Percentiles rank a stretch among this genome's conserved stretches.
Evolutionary conservation across 2,888 invertebrate genomes (phyloP).

Genomic region (Pristionchus entomophagus): DNA sequence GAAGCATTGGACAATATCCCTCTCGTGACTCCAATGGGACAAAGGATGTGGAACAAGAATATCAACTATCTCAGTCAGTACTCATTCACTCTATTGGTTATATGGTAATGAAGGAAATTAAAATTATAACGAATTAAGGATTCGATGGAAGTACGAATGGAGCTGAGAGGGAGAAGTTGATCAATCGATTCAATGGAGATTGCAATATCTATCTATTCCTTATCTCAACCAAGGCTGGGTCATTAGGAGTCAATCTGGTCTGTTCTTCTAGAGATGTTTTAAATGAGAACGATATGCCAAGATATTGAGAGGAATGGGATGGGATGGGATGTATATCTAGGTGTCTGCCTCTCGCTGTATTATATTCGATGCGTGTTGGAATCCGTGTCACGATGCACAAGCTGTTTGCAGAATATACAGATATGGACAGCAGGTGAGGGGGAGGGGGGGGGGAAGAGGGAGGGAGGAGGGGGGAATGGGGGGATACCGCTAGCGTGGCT

Average conservation of each 20-base stretch:
- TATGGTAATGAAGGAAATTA: too few species aligned
- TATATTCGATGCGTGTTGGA: constrained; percentile 98
- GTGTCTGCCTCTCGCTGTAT: constrained; percentile 92
- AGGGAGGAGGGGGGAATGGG: too few species aligned
- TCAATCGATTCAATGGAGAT: constrained; percentile 94
- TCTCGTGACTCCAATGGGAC: constrained; percentile 77
- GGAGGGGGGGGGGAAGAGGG: background rate
- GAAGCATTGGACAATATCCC: constrained; percentile 87
- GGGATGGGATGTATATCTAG: constrained; percentile 45
- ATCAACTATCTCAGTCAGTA: constrained; percentile 91
- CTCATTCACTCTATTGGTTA: background rate
- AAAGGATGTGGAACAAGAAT: constrained; percentile 85
- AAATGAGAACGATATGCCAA: background rate
- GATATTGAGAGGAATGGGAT: background rate
- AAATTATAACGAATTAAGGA: constrained; percentile 79
- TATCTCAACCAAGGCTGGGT: constrained; percentile 85
- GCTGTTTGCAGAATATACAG: constrained; percentile 90
- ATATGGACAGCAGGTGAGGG: constrained; percentile 38
- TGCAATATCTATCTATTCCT: constrained; percentile 90
- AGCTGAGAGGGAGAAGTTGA: constrained; percentile 92
- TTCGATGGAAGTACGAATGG: constrained; percentile 96
- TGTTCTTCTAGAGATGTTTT: constrained; percentile 76
- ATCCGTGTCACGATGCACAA: constrained; percentile 88
- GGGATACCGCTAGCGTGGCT: too few species aligned
- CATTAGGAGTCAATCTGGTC: constrained; percentile 91